These are phyloP conservation scores for Strigamia maritima DNA, from an alignment of 2,888 invertebrate species.

Conservation along the genomic window DNA sequence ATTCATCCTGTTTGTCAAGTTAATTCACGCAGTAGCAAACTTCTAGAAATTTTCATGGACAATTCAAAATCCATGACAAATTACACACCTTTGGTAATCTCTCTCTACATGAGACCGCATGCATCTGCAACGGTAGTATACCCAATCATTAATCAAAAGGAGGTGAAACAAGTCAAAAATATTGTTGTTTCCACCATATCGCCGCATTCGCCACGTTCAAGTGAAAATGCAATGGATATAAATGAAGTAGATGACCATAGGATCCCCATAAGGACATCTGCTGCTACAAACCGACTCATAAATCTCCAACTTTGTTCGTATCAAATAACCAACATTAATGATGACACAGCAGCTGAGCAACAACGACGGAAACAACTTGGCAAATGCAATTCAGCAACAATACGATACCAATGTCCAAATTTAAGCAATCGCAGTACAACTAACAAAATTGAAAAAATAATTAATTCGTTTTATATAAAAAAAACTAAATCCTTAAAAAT, in stretches of 20 bases:
- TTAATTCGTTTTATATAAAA: neutral
- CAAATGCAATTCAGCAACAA: neutral
- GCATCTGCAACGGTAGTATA: slow-evolving; percentile 13
- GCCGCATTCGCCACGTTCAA: slow-evolving; percentile 12
- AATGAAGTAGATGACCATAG: slow-evolving; percentile 21
- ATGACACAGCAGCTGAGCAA: neutral
- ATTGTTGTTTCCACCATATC: slow-evolving; percentile 6
- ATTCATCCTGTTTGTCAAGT: neutral
- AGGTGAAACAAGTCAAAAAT: slow-evolving; percentile 26
- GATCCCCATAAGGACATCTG: slow-evolving; percentile 31
- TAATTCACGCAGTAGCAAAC: slow-evolving; percentile 1
- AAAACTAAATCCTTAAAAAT: neutral
- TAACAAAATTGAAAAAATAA: neutral
- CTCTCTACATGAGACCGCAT: slow-evolving; percentile 13
- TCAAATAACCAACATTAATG: slow-evolving; percentile 22
- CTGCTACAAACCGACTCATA: slow-evolving; percentile 20
- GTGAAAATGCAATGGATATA: slow-evolving; percentile 34
- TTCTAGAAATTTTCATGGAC: neutral
- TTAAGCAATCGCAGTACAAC: neutral
- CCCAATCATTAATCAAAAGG: slow-evolving; percentile 26
- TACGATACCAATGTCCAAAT: neutral
- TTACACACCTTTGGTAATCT: slow-evolving; percentile 28
- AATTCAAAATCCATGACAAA: slow-evolving; percentile 30
- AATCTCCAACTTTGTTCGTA: slow-evolving; percentile 27
- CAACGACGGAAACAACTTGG: neutral